Percentiles rank a stretch among this genome's conserved stretches.
These are phyloP conservation scores for Macrostomum lignano DNA, from an alignment of 1,140 invertebrate genomes.

Conservation along the genomic window DNA sequence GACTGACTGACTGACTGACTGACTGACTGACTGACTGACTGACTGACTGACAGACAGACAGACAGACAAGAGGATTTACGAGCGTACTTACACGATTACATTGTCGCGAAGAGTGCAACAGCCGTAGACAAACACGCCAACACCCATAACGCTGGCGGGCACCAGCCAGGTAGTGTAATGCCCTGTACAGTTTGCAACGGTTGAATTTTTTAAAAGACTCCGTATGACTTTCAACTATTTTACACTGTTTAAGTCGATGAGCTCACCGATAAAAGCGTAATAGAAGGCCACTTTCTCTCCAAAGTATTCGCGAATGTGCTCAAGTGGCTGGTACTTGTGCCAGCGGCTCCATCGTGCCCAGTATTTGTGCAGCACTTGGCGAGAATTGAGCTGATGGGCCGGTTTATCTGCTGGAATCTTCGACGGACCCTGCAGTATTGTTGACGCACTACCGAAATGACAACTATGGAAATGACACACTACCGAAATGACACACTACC, in stretches of 20 bases:
- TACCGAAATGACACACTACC: too few relatives aligned
- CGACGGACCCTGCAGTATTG: too few relatives aligned
- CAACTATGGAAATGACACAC: too few relatives aligned
- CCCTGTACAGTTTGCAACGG: slow-evolving; percentile 21
- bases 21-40: too few relatives aligned
- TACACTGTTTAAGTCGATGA: background rate
- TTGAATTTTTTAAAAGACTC: background rate
- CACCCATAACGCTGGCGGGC: slow-evolving; percentile 55
- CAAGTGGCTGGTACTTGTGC: slow-evolving; percentile 32
- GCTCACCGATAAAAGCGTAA: slow-evolving; percentile 20
- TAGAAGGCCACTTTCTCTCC: slow-evolving; percentile 29
- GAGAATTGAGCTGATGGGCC: slow-evolving; percentile 16
- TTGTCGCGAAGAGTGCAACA: slow-evolving; percentile 33
- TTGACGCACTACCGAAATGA: too few relatives aligned
- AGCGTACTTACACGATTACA: too few relatives aligned
- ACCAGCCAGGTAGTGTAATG: slow-evolving; percentile 66
- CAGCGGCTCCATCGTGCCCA: slow-evolving; percentile 37
- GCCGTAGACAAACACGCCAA: slow-evolving; percentile 48
- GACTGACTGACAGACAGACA: too few relatives aligned
- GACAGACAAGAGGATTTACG: too few relatives aligned
- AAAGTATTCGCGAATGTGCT: slow-evolving; percentile 15
- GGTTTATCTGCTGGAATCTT: too few relatives aligned
- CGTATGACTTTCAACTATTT: background rate
- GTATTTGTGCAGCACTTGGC: slow-evolving; percentile 32
- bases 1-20: too few relatives aligned